Base-by-base conservation (phyloP, 2,888 invertebrate species). In the Drosophila mettleri region DNA sequence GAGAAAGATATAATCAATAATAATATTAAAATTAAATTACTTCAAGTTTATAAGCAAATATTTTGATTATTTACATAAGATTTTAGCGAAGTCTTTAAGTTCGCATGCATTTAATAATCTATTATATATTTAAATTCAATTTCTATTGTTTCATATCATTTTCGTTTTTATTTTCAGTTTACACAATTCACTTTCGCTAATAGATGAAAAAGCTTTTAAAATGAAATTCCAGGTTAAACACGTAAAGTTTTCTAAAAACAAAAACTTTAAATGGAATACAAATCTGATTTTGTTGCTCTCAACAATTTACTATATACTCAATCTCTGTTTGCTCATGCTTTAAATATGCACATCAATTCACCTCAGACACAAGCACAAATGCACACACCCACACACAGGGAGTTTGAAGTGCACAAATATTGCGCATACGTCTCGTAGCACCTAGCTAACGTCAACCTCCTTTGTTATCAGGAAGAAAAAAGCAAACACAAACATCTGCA, bases 371-470 rank as follows among this genome's bases (percentile, higher is more conserved):
- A 51, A 2, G 27, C 10, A 74, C 18, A 36, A 22, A 33, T 14
- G 14, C n/a, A 43, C 9, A 24, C 22, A n/a, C n/a, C 24, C 5
- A 6, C 12, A 33, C n/a, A 45, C 2, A 7, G 12, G 41, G 16
- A 39, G 27, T 34, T 12, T 33, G 12, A 41, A 36, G 22, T 33
- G 20, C 48, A 49, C 33, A 45, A 45, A 54, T 49, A 59, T 66
- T 74, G 33, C 55, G 59, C 24, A 73, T 63, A 74, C 62, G 69
- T 31, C 24, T 22, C 18, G 27, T 38, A 16, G 57, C 48, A 49
- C 27, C 20, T 16, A 14, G 27, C 34, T 36, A n/a, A n/a, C 38
- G 20, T 22, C 38, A 58, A 49, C 38, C 46, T 49, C 29, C 38
- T 34, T 51, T 51, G 59, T 48, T 58, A 8, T 38, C 8, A 24